phyloP scores from a whole-genome alignment of 2,113 vertebrate species.

The Rissa tridactyla region DNA sequence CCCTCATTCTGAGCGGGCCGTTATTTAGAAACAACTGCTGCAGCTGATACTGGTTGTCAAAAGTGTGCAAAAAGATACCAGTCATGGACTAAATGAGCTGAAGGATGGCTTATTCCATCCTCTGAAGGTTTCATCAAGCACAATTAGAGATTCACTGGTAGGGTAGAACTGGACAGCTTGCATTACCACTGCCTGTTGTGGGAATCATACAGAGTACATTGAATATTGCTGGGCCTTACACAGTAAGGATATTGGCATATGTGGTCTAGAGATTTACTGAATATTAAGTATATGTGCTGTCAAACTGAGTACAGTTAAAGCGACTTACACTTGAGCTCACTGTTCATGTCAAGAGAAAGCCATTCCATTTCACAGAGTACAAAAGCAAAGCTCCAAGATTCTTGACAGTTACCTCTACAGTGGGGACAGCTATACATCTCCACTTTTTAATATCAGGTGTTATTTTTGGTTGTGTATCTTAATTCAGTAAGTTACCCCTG shows the following conservation, averaged over 20 bases:
- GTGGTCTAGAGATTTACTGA: neutral
- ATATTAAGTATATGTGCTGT: neutral
- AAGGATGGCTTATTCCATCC: neutral
- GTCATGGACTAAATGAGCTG: neutral
- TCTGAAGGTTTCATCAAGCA: neutral
- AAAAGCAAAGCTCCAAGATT: neutral
- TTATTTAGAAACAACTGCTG: neutral
- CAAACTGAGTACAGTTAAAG: neutral
- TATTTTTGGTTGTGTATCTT: neutral
- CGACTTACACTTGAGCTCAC: neutral
- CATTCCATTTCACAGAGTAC: neutral
- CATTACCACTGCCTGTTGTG: neutral
- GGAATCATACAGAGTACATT: neutral
- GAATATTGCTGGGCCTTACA: neutral
- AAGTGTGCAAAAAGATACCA: neutral
- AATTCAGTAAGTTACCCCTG: neutral
- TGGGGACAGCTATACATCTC: neutral
- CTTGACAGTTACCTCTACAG: neutral
- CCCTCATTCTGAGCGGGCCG: neutral
- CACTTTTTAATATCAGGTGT: neutral
- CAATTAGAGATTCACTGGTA: neutral
- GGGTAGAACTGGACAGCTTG: neutral
- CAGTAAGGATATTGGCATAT: neutral
- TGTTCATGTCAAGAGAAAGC: rapidly evolving
- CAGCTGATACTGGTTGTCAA: neutral